A percentile compares a stretch with the other conserved stretches of the same genome.
phyloP scores from a whole-genome alignment of 2,797 vertebrate genomes.

The Salmo trutta region DNA sequence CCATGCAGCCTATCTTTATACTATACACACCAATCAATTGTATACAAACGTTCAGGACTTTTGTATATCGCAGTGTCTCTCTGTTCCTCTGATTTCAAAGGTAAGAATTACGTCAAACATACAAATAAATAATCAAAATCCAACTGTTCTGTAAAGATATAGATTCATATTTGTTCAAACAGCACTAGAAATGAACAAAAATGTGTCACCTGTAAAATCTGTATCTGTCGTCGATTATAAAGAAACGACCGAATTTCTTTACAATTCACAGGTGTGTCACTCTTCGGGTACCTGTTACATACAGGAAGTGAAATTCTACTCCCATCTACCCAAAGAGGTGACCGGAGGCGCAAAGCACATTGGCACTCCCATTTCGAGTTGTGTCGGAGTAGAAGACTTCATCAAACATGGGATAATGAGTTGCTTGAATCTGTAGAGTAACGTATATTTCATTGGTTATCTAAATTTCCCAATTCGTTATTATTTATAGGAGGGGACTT shows the following conservation, averaged over 20 bases:
- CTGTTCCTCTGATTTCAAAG: not conserved
- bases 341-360: not conserved
- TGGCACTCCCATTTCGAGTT: conserved; percentile 59
- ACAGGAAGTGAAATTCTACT: conserved; percentile 85
- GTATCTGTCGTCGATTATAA: conserved; percentile 18
- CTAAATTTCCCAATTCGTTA: too few relatives aligned
- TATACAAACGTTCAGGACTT: not conserved
- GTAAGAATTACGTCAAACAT: not conserved
- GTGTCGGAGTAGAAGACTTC: not conserved
- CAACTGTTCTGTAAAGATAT: not conserved
- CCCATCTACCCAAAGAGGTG: conserved; percentile 8
- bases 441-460: too few relatives aligned
- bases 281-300: conserved; percentile 49
- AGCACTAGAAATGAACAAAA: not conserved
- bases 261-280: conserved; percentile 66
- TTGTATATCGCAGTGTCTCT: not conserved
- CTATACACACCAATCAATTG: not conserved
- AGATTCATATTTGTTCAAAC: not conserved
- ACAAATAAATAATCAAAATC: not conserved
- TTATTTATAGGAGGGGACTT: too few relatives aligned
- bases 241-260: conserved; percentile 34
- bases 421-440: too few relatives aligned
- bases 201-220: not conserved
- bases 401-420: too few relatives aligned
- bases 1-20: too few relatives aligned